Conservation (phyloP, 2,113 vertebrate genomes). For the Manacus vitellinus region DNA sequence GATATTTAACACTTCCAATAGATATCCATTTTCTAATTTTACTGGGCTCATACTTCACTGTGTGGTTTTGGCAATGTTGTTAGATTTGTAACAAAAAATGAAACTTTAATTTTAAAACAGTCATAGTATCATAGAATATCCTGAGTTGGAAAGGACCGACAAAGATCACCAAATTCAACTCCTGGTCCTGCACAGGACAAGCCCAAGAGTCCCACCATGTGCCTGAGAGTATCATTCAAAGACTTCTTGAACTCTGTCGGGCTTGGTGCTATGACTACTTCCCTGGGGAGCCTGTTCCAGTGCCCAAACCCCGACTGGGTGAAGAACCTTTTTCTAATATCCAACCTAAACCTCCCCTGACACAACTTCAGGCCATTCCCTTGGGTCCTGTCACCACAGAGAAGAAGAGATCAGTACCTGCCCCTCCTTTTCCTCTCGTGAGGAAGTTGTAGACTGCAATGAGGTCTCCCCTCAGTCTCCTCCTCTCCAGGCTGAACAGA, state of each 20-base stretch:
- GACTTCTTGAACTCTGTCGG: not conserved
- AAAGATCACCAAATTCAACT: not conserved
- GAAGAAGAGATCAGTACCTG: not conserved
- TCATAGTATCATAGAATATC: not conserved
- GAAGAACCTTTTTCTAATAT: not conserved
- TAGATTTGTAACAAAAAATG: not conserved
- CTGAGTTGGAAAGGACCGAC: not conserved
- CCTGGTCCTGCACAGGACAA: not conserved
- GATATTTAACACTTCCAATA: not conserved
- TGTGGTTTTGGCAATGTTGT: not conserved
- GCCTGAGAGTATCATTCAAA: not conserved
- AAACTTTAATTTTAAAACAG: not conserved
- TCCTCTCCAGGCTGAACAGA: not conserved
- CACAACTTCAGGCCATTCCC: not conserved
- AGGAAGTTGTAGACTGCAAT: not conserved
- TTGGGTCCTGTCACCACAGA: not conserved
- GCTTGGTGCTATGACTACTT: not conserved
- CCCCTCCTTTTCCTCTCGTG: not conserved
- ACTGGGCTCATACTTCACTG: not conserved
- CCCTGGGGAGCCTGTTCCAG: not conserved
- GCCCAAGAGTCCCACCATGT: not conserved
- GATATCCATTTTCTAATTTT: not conserved
- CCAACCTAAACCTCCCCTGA: not conserved
- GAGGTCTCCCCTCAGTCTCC: not conserved
- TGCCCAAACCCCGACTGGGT: not conserved